Percentiles rank a stretch among this genome's conserved stretches.
These are phyloP conservation scores for Nomada ferruginata DNA, from an alignment of 2,888 invertebrate species.

Conservation along the genomic window DNA sequence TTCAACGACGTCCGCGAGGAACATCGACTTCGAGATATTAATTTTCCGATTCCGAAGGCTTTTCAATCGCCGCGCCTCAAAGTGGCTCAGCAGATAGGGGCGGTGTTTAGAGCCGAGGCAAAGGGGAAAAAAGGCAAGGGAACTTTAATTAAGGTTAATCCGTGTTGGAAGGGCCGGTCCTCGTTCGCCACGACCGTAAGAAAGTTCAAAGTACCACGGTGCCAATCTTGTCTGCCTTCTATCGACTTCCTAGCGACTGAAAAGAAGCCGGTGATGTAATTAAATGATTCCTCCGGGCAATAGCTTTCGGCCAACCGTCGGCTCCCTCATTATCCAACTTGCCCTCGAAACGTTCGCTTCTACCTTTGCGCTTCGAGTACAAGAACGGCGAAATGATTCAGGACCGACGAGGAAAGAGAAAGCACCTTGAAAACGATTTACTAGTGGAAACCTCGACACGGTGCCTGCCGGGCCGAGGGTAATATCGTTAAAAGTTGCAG, in stretches of 20 bases:
- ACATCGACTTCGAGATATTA: background rate
- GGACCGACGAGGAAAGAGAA: constrained; percentile 6
- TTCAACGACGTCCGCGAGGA: background rate
- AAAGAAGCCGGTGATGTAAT: constrained; percentile 51
- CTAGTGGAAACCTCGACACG: constrained; percentile 17
- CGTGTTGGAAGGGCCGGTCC: background rate
- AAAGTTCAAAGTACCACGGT: constrained; percentile 42
- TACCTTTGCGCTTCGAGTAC: too few relatives aligned
- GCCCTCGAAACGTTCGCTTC: constrained; percentile 14
- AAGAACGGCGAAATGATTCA: constrained; percentile 16
- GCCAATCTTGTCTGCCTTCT: constrained; percentile 40
- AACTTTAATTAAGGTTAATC: constrained; percentile 60
- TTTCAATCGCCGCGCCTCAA: background rate
- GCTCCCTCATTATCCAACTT: constrained; percentile 46
- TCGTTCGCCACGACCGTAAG: constrained; percentile 7
- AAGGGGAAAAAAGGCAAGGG: constrained; percentile 6
- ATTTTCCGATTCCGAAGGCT: background rate
- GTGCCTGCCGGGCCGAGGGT: constrained; percentile 8
- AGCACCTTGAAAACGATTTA: constrained; percentile 29
- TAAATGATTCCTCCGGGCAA: constrained; percentile 60
- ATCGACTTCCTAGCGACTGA: constrained; percentile 47
- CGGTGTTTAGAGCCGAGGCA: background rate
- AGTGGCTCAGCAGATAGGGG: background rate
- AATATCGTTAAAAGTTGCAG: constrained; percentile 32
- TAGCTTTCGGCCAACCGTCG: constrained; percentile 37